Base-by-base conservation (phyloP, 64 coral and sea anemone species). In the Anthopleura sola region DNA sequence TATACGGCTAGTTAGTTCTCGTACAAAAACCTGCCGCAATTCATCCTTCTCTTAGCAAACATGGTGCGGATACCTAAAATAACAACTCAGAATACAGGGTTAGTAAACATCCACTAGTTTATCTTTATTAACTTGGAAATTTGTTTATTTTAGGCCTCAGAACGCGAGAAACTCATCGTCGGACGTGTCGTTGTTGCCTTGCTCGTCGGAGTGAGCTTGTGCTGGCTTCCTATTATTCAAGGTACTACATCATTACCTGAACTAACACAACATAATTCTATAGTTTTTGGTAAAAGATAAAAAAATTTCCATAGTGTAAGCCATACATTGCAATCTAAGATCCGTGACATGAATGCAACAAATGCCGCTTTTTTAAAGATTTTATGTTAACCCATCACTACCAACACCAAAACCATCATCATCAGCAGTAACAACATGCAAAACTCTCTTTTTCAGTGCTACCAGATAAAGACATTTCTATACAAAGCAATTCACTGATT, bases 151-250 rank as follows among this genome's bases (percentile, higher is more conserved):
- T 58, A 90, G 88, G 82, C 88, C 13, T 78, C 18, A 14, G 88
- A 90, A 54, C 82, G 88, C 79, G 95, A 98, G 60, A 80, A 91
- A 29, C 49, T 98, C 36, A 98, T 98, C 56, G 95, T 98, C 83
- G 95, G 95, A 13, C 81, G 95, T 13, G 62, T 98, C 3, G 84
- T 91, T 46, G 89, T 98, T 12, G 83, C 57, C 15, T 7, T 91
- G 9, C 76, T 98, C n/a, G 91, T 98, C 60, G 64, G 51, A 60
- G 50, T 98, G 7, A 93, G 95, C 21, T 36, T 98, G 18, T 87
- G 82, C 38, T 98, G 95, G 95, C 82, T 98, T 17, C 95, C 95
- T 40, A 87, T 98, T 6, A 93, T 98, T 23, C 88, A 93, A 88
- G 92, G 95, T 93, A 90, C 66, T 71, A 29, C 14, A 71, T 3